Percentiles rank a stretch among this genome's conserved stretches.
These are phyloP conservation scores for Eulemur albifrons DNA, from an alignment of 2,797 vertebrate species.

Conservation along the genomic window DNA sequence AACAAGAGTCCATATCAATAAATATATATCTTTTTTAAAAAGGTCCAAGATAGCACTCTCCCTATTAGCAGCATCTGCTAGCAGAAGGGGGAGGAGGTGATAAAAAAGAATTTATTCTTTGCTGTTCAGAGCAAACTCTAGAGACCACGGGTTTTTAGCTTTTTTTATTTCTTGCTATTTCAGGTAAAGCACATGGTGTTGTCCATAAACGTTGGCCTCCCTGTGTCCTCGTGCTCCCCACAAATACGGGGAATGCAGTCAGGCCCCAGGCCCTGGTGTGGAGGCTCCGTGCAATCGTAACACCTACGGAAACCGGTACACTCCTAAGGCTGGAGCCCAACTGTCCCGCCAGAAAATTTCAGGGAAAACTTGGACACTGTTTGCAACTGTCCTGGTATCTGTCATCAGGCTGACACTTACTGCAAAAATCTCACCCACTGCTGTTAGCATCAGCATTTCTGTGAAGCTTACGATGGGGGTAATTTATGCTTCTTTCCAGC, in stretches of 20 bases:
- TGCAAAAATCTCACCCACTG: neutral
- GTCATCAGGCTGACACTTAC: neutral
- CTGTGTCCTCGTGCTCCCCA: fast-evolving
- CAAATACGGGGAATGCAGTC: neutral
- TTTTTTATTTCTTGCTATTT: neutral
- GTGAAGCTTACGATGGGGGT: neutral
- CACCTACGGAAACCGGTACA: neutral
- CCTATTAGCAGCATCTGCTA: neutral
- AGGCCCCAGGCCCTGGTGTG: neutral
- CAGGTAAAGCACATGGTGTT: neutral
- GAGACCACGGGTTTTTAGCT: neutral
- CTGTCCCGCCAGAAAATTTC: neutral
- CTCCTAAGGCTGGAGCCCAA: neutral
- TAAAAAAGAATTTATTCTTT: neutral
- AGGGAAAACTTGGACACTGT: neutral
- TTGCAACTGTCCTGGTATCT: neutral
- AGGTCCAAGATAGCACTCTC: neutral
- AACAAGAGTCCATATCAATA: neutral
- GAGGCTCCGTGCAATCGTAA: neutral
- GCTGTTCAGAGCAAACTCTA: neutral
- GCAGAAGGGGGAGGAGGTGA: neutral
- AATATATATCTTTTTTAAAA: neutral
- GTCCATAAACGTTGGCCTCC: neutral
- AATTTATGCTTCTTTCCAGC: neutral
- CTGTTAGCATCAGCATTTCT: slow-evolving; percentile 17